phyloP scores from a whole-genome alignment of 2,113 vertebrate genomes.

The Prunella himalayana region DNA sequence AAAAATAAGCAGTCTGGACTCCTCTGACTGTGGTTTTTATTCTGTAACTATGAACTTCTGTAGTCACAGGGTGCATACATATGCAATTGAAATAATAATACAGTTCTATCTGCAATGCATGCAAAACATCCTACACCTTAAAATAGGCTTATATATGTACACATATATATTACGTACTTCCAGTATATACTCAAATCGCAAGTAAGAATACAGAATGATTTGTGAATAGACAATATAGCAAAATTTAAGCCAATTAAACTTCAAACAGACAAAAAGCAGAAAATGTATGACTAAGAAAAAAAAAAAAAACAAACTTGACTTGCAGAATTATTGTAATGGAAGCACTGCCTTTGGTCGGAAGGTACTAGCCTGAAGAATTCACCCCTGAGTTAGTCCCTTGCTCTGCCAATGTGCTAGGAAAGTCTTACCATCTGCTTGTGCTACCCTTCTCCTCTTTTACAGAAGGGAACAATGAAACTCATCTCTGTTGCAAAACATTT shows the following conservation, averaged over 20 bases:
- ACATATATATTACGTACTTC: not conserved
- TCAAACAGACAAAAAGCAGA: not conserved
- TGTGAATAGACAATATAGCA: not conserved
- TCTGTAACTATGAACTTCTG: not conserved
- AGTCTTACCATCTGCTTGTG: not conserved
- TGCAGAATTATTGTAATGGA: not conserved
- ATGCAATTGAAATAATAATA: conserved; percentile 11
- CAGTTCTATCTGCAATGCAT: not conserved
- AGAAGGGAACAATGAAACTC: not conserved
- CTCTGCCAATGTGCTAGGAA: not conserved
- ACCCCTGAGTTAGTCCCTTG: not conserved
- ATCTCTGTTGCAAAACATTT: not conserved
- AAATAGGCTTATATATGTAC: not conserved
- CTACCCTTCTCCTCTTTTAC: not conserved
- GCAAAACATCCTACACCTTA: not conserved
- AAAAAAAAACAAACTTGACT: not conserved
- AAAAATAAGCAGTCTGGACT: conserved; percentile 74
- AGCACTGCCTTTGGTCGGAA: not conserved
- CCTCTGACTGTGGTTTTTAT: conserved; percentile 25
- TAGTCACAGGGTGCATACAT: conserved; percentile 4
- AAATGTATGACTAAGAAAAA: not conserved
- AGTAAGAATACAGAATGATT: not conserved
- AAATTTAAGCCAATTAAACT: not conserved
- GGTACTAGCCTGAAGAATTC: not conserved
- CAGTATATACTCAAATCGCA: not conserved